Evolutionary conservation across 92 coral and sea anemone species (phyloP).

Genomic region (Palythoa grandis): DNA sequence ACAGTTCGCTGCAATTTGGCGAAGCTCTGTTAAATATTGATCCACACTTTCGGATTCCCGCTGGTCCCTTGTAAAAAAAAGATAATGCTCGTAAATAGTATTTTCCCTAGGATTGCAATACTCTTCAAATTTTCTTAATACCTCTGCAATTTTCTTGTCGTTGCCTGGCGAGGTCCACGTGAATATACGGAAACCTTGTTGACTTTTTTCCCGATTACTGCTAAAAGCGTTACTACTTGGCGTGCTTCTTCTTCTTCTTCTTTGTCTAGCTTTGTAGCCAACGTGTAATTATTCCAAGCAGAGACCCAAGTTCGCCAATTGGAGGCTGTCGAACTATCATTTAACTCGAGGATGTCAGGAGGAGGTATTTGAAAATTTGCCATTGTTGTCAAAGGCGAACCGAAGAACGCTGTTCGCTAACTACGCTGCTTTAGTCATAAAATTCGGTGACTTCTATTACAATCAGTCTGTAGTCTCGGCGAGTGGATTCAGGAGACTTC

Average conservation of each 20-base stretch:
- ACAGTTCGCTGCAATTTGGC: constrained; percentile 60
- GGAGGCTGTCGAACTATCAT: constrained; percentile 37
- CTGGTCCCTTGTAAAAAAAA: constrained; percentile 50
- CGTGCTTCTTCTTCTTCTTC: constrained; percentile 52
- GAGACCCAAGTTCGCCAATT: constrained; percentile 53
- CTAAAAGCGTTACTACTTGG: constrained; percentile 55
- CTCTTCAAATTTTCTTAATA: constrained; percentile 53
- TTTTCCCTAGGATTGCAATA: constrained; percentile 44
- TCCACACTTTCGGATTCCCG: constrained; percentile 44
- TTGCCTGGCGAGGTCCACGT: constrained; percentile 43
- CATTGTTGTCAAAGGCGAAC: constrained; percentile 13
- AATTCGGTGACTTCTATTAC: not conserved
- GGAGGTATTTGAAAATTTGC: constrained; percentile 62
- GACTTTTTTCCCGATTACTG: constrained; percentile 50
- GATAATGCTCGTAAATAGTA: constrained; percentile 50
- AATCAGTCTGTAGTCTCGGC: not conserved
- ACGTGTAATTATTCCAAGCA: constrained; percentile 41
- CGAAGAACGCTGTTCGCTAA: not conserved
- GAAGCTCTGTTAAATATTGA: constrained; percentile 55
- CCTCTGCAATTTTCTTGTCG: constrained; percentile 42
- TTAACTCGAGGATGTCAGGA: constrained; percentile 51
- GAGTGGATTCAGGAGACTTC: not conserved
- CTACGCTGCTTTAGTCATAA: not conserved
- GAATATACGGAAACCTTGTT: constrained; percentile 48
- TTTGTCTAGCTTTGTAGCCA: constrained; percentile 51